These are phyloP conservation scores for Coelopa frigida DNA, from an alignment of 1,140 invertebrate species.

Conservation along the genomic window DNA sequence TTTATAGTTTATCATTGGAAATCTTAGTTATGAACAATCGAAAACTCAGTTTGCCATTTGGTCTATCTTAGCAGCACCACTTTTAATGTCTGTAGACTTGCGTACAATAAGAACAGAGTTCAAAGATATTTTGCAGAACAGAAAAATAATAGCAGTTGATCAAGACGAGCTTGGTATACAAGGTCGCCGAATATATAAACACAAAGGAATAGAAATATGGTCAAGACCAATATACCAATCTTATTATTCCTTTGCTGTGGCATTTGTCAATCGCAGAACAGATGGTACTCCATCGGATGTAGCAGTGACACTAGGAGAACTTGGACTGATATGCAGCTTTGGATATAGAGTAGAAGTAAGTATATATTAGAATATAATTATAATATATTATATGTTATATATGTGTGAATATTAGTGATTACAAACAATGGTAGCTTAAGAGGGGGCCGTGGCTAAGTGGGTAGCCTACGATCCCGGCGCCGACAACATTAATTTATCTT, in stretches of 20 bases:
- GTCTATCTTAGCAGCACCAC: slow-evolving; percentile 91
- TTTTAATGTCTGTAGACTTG: slow-evolving; percentile 95
- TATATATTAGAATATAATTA: not conserved
- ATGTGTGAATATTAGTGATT: too few relatives aligned
- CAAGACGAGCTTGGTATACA: slow-evolving; percentile 77
- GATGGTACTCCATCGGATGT: slow-evolving; percentile 88
- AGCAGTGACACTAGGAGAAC: slow-evolving; percentile 73
- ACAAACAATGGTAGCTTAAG: too few relatives aligned
- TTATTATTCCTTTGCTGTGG: slow-evolving; percentile 81
- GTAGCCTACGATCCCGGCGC: too few relatives aligned
- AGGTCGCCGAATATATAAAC: slow-evolving; percentile 55
- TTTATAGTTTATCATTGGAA: slow-evolving; percentile 84
- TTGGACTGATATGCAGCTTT: slow-evolving; percentile 66
- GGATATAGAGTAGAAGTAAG: slow-evolving; percentile 80
- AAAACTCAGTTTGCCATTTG: slow-evolving; percentile 97
- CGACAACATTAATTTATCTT: too few relatives aligned
- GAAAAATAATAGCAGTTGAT: slow-evolving; percentile 89
- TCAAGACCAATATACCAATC: slow-evolving; percentile 70
- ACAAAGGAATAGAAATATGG: slow-evolving; percentile 89
- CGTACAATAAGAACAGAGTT: slow-evolving; percentile 81
- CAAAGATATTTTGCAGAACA: slow-evolving; percentile 88
- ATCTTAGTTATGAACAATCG: slow-evolving; percentile 90
- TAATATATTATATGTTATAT: slow-evolving; percentile 12
- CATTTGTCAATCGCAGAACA: slow-evolving; percentile 77
- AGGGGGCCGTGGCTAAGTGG: too few relatives aligned